Evolutionary conservation across 2,888 invertebrate genomes (phyloP).

Genomic region (Gonocerus acuteangulatus): DNA sequence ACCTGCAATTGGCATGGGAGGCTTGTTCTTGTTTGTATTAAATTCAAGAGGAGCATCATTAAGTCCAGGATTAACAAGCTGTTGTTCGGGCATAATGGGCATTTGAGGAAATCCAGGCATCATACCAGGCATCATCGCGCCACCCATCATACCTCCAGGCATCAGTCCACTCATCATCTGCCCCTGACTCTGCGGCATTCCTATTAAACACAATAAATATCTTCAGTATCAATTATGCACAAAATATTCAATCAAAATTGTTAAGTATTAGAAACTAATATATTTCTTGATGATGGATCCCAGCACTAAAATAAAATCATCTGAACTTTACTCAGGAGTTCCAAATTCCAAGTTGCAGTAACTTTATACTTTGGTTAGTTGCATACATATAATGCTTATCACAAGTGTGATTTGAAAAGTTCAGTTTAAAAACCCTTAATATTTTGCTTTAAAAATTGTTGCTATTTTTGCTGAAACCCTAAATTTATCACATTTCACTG

Average conservation of each 20-base stretch:
- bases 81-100: constrained; percentile 23
- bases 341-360: too few species aligned
- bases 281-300: neutral
- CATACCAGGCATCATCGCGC: constrained; percentile 43
- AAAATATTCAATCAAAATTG: neutral
- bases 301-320: too few species aligned
- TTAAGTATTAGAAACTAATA: neutral
- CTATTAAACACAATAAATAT: constrained; percentile 4
- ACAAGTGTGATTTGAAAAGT: too few species aligned
- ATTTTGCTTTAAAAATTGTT: too few species aligned
- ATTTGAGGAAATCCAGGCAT: constrained; percentile 29
- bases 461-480: too few species aligned
- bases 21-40: constrained; percentile 54
- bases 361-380: too few species aligned
- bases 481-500: too few species aligned
- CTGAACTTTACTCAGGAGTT: too few species aligned
- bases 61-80: constrained; percentile 44
- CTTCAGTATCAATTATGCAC: neutral
- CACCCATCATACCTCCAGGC: constrained; percentile 41
- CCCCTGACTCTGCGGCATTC: constrained; percentile 32
- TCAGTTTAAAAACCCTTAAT: too few species aligned
- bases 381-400: too few species aligned
- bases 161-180: constrained; percentile 35
- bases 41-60: constrained; percentile 57
- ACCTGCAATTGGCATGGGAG: constrained; percentile 47